Percentiles rank a stretch among this genome's conserved stretches.
Conservation (phyloP, 2,113 vertebrate genomes). For the Zosterops pallidus region DNA sequence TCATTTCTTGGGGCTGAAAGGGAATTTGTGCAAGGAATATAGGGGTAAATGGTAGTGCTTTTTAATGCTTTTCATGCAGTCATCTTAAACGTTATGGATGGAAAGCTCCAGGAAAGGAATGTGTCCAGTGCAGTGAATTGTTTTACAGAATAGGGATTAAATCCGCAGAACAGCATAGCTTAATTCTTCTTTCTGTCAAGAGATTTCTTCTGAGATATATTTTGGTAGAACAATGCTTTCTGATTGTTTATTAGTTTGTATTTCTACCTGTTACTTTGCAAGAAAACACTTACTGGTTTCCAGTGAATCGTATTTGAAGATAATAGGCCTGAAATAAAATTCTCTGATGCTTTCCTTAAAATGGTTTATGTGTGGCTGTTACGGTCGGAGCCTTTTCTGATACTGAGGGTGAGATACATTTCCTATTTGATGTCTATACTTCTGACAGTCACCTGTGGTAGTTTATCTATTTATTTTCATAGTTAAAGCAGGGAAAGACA, state of each 20-base stretch:
- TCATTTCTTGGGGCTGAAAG: not conserved
- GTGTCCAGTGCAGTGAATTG: not conserved
- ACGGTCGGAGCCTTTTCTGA: not conserved
- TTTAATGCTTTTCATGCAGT: not conserved
- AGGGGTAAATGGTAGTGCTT: not conserved
- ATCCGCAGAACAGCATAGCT: not conserved
- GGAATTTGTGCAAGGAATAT: not conserved
- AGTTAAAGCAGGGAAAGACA: not conserved
- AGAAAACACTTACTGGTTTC: not conserved
- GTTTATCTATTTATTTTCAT: not conserved
- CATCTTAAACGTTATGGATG: not conserved
- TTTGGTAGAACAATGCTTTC: not conserved
- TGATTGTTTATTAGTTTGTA: not conserved
- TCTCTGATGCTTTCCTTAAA: not conserved
- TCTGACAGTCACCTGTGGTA: not conserved
- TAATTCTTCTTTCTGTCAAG: not conserved
- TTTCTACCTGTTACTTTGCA: not conserved
- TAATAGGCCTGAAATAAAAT: not conserved
- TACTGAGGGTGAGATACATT: not conserved
- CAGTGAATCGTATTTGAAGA: not conserved
- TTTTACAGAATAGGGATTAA: not conserved
- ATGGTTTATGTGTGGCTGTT: not conserved
- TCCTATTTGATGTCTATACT: not conserved
- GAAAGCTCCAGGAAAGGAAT: constrained; percentile 15
- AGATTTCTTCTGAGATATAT: not conserved